Percentiles rank a stretch among this genome's conserved stretches.
These are phyloP conservation scores for Carlito syrichta DNA, from an alignment of 2,113 vertebrate genomes.

Conservation along the genomic window DNA sequence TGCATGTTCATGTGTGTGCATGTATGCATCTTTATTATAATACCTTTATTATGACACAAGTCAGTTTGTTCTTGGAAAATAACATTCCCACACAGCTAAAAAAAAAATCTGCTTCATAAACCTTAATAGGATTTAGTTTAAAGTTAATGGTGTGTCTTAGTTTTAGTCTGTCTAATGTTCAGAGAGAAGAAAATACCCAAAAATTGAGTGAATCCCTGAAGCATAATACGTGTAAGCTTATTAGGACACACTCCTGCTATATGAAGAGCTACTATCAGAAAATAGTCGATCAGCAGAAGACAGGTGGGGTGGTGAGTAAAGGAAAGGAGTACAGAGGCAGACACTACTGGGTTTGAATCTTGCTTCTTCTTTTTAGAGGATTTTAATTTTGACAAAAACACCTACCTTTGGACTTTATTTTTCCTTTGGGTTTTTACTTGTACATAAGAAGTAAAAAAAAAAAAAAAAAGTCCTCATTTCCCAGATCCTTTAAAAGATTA, in stretches of 20 bases:
- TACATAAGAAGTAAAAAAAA: background rate
- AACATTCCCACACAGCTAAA: background rate
- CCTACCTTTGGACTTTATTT: background rate
- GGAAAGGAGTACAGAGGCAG: background rate
- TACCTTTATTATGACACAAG: background rate
- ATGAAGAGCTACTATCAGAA: background rate
- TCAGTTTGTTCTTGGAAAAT: conserved; percentile 38
- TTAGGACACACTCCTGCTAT: background rate
- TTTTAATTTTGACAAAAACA: background rate
- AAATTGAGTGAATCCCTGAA: conserved; percentile 42
- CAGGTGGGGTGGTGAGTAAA: background rate
- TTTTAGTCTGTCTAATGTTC: conserved; percentile 46
- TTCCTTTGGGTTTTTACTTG: background rate
- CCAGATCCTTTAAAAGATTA: background rate
- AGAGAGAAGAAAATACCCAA: conserved; percentile 6
- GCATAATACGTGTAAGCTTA: background rate
- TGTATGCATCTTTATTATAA: rapidly evolving
- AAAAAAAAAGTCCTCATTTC: background rate
- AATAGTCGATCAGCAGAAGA: background rate
- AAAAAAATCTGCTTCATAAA: conserved; percentile 48
- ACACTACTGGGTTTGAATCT: background rate
- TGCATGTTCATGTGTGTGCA: rapidly evolving
- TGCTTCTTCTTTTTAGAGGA: background rate
- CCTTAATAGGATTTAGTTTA: background rate
- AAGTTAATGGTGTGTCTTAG: conserved; percentile 3